Conservation (phyloP, 2,113 vertebrate genomes). For the Pavo muticus region DNA sequence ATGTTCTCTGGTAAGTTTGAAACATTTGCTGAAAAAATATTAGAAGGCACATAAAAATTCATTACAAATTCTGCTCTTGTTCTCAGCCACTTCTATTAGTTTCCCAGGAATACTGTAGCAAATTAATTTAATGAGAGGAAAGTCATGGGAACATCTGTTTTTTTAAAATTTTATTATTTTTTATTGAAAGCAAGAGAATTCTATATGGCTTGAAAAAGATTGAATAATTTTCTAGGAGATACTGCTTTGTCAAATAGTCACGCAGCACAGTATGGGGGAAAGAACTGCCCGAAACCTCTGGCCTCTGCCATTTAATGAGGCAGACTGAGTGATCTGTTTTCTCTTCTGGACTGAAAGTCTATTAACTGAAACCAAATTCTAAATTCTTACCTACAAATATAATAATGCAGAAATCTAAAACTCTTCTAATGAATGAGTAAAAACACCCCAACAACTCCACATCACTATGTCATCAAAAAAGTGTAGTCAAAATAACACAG, state of each 20-base stretch:
- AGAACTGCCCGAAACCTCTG: neutral
- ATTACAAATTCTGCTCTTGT: constrained; percentile 43
- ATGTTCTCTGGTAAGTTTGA: neutral
- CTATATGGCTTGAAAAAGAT: constrained; percentile 38
- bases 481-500: neutral
- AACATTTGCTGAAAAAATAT: neutral
- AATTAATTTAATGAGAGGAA: constrained; percentile 59
- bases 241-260: constrained; percentile 1
- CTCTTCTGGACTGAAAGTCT: neutral
- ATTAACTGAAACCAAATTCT: neutral
- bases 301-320: neutral
- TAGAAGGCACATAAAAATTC: constrained; percentile 3
- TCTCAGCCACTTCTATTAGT: constrained; percentile 38
- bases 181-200: constrained; percentile 62
- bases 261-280: neutral
- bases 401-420: neutral
- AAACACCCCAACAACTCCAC: neutral
- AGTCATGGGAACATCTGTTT: constrained; percentile 50
- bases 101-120: constrained; percentile 52
- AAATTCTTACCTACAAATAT: neutral
- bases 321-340: neutral
- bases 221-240: constrained; percentile 43
- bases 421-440: neutral
- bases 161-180: neutral
- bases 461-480: neutral